Evolutionary conservation across 2,113 vertebrate species (phyloP).

Genomic region (Strix uralensis): DNA sequence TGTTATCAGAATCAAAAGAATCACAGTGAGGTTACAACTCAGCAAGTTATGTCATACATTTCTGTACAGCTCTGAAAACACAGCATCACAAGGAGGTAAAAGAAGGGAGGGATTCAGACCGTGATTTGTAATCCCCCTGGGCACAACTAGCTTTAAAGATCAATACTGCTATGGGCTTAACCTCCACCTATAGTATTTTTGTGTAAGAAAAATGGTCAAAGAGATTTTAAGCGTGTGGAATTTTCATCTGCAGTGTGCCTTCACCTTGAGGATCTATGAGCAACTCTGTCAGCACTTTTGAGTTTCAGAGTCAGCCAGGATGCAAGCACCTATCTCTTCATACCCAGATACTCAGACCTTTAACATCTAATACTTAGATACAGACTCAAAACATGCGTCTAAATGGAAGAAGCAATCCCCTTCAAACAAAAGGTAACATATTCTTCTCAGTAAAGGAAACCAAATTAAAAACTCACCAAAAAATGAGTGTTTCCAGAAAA

Average conservation of each 20-base stretch:
- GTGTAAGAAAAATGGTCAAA: background rate
- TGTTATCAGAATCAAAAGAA: background rate
- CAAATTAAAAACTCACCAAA: constrained; percentile 80
- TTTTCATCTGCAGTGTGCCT: background rate
- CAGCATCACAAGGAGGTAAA: no score
- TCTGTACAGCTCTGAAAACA: background rate
- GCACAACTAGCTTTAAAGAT: background rate
- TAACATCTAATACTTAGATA: background rate
- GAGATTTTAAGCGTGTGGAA: background rate
- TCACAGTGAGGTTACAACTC: background rate
- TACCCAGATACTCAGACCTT: background rate
- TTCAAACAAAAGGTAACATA: background rate
- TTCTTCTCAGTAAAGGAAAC: background rate
- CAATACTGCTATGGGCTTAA: background rate
- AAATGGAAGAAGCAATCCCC: background rate
- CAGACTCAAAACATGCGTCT: background rate
- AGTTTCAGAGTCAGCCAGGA: background rate
- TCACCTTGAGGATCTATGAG: rapidly evolving
- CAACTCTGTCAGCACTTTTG: background rate
- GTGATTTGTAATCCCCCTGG: background rate
- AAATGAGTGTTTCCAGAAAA: constrained; percentile 85
- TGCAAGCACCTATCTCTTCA: background rate
- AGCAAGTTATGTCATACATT: background rate
- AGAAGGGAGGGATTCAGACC: background rate
- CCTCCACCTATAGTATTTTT: background rate